These are phyloP conservation scores for Pleuronectes platessa DNA, from an alignment of 2,113 vertebrate genomes.

Conservation along the genomic window DNA sequence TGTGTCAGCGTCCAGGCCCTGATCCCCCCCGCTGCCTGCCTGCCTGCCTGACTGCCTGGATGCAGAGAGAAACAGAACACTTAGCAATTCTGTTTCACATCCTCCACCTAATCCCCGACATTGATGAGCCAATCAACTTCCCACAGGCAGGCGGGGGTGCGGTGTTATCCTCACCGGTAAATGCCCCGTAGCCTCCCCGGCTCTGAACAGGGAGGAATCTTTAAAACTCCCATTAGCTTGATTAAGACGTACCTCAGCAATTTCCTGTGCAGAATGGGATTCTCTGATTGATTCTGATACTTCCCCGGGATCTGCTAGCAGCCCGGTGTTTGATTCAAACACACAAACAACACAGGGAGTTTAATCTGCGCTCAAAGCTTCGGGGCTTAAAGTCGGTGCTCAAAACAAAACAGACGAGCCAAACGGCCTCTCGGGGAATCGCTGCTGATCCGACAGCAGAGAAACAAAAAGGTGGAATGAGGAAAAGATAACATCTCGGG, in stretches of 20 bases:
- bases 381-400: slow-evolving; percentile 46
- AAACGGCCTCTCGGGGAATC: slow-evolving; percentile 51
- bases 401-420: slow-evolving; percentile 58
- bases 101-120: slow-evolving; percentile 60
- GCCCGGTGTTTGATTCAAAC: slow-evolving; percentile 47
- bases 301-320: slow-evolving; percentile 31
- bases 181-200: slow-evolving; percentile 33
- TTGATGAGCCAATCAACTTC: slow-evolving; percentile 75
- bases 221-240: slow-evolving; percentile 66
- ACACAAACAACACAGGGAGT: slow-evolving; percentile 46
- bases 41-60: neutral
- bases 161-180: slow-evolving; percentile 45
- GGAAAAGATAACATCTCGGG: slow-evolving; percentile 39
- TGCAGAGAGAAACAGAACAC: slow-evolving; percentile 23
- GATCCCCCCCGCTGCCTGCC: too few relatives aligned
- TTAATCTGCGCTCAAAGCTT: slow-evolving; percentile 66
- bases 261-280: slow-evolving; percentile 53
- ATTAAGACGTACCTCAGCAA: slow-evolving; percentile 74
- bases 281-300: slow-evolving; percentile 59
- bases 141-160: slow-evolving; percentile 45
- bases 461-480: slow-evolving; percentile 47
- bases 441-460: slow-evolving; percentile 42
- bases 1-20: neutral
- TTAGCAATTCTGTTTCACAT: slow-evolving; percentile 56
- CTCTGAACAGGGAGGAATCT: slow-evolving; percentile 67